Conservation (phyloP, 1,140 invertebrate species). For the Lepidurus couesii region DNA sequence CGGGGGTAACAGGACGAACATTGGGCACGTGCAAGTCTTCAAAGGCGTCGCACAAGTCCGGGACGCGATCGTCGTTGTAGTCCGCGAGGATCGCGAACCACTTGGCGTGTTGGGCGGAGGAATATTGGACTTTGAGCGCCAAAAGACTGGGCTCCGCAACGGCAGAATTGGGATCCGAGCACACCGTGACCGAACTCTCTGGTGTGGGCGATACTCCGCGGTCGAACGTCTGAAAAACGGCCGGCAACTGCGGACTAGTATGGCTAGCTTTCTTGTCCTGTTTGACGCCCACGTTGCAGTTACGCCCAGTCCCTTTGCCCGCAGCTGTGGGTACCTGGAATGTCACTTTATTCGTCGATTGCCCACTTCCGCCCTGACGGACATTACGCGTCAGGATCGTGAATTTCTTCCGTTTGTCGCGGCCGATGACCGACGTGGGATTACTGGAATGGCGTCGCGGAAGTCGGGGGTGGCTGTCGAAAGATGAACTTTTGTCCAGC, state of each 20-base stretch:
- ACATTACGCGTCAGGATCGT: neutral
- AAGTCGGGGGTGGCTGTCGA: neutral
- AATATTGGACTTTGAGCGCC: neutral
- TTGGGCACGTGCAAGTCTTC: neutral
- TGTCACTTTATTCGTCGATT: neutral
- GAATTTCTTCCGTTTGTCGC: neutral
- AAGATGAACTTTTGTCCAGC: neutral
- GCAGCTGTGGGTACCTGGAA: neutral
- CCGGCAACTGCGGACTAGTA: neutral
- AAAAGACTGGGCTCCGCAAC: neutral
- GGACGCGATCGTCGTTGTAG: neutral
- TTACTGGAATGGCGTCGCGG: neutral
- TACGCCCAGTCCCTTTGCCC: neutral
- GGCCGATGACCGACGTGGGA: neutral
- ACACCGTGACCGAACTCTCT: neutral
- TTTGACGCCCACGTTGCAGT: neutral
- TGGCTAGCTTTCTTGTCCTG: neutral
- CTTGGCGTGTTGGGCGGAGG: neutral
- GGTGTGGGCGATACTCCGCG: constrained; percentile 11
- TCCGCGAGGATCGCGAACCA: neutral
- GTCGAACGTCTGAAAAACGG: neutral
- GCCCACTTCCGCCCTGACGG: neutral
- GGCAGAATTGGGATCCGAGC: neutral
- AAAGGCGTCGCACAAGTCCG: neutral
- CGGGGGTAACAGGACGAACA: too few species aligned